Evolutionary conservation across 2,113 vertebrate genomes (phyloP).

Genomic region (Dolichotis patagonum): DNA sequence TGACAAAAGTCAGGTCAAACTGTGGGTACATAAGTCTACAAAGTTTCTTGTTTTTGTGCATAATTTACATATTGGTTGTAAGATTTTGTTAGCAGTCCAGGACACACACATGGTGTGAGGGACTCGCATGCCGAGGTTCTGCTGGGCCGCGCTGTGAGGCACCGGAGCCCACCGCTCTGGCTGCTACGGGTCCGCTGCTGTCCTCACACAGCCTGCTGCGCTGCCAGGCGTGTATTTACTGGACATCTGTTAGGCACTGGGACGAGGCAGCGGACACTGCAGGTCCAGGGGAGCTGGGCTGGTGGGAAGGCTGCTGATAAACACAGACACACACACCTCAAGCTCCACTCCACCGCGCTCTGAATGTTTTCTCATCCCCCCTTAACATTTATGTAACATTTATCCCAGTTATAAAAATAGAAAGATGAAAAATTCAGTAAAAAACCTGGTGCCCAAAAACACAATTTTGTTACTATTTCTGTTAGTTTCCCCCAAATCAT

Average conservation of each 20-base stretch:
- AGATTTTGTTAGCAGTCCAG: neutral
- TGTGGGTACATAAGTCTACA: neutral
- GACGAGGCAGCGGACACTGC: neutral
- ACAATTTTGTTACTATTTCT: conserved; percentile 27
- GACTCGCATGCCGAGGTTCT: no score
- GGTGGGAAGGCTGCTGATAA: neutral
- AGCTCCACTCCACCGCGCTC: neutral
- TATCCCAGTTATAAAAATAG: neutral
- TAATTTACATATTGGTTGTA: neutral
- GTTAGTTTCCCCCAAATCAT: neutral
- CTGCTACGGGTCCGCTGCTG: neutral
- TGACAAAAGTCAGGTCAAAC: neutral
- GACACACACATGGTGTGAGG: neutral
- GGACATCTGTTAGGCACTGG: neutral
- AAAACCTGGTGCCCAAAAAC: neutral
- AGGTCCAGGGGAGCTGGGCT: neutral
- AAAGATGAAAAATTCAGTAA: neutral
- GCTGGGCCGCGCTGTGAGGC: no score
- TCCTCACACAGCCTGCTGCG: neutral
- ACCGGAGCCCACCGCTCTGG: rapidly evolving
- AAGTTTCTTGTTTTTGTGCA: neutral
- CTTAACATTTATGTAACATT: neutral
- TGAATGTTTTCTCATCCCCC: neutral
- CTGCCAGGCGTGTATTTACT: neutral
- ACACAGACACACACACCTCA: neutral